Conservation (phyloP, 2,113 vertebrate genomes). For the Oncorhynchus kisutch region DNA sequence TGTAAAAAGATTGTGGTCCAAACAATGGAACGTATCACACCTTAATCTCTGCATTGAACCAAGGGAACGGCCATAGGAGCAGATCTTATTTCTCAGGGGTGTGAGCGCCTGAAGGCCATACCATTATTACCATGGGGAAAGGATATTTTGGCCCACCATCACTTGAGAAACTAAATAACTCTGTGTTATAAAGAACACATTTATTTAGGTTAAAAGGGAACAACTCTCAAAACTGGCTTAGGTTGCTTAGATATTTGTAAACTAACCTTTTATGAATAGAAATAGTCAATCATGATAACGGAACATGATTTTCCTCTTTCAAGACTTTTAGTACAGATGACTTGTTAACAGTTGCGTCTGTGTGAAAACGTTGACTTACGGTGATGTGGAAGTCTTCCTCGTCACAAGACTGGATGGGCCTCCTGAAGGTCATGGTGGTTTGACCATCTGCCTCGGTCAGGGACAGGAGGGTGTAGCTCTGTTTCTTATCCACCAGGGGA, state of each 20-base stretch:
- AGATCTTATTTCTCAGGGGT: neutral
- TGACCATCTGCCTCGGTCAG: conserved; percentile 56
- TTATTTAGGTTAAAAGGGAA: neutral
- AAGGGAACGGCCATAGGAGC: neutral
- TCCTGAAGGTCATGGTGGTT: too few relatives aligned
- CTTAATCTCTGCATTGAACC: neutral
- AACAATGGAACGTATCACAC: neutral
- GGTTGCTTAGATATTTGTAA: neutral
- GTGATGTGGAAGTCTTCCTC: too few relatives aligned
- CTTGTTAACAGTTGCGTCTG: neutral
- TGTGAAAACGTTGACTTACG: conserved; percentile 54
- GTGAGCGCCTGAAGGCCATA: neutral
- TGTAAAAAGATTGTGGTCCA: neutral
- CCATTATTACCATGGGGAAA: neutral
- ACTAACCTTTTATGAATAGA: neutral
- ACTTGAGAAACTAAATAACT: neutral
- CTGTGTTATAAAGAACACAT: neutral
- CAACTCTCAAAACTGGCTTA: too few relatives aligned
- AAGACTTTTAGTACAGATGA: too few relatives aligned
- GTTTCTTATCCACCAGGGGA: conserved; percentile 68
- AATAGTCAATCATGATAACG: neutral
- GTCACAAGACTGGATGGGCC: too few relatives aligned
- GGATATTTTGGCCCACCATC: neutral
- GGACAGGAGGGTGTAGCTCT: conserved; percentile 75
- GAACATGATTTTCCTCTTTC: neutral